These are phyloP conservation scores for Scaptomyza hsui DNA, from an alignment of 1,140 invertebrate species.

Conservation along the genomic window DNA sequence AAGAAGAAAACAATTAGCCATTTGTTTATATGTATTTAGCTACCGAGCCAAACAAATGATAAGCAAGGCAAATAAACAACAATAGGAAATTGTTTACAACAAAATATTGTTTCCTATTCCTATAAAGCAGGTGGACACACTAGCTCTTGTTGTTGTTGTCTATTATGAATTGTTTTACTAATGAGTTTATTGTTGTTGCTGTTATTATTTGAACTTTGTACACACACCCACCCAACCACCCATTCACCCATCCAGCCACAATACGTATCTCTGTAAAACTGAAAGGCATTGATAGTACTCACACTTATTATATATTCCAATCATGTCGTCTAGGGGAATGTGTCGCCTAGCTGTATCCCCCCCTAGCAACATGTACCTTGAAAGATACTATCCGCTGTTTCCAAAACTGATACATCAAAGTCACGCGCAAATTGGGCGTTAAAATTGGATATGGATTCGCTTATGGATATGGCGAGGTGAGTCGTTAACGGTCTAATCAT, in stretches of 20 bases:
- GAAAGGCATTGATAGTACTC: conserved; percentile 4
- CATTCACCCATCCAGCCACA: conserved; percentile 15
- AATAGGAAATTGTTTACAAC: conserved; percentile 65
- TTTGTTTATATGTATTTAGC: conserved; percentile 53
- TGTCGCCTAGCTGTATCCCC: neutral
- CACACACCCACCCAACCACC: conserved; percentile 18
- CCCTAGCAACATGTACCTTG: neutral
- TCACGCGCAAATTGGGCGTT: conserved; percentile 38
- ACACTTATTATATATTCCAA: conserved; percentile 51
- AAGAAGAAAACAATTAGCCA: conserved; percentile 60
- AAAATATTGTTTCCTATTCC: conserved; percentile 50
- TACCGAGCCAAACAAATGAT: conserved; percentile 48
- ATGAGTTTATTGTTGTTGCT: conserved; percentile 57
- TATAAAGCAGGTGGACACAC: conserved; percentile 7
- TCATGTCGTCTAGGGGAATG: conserved; percentile 26
- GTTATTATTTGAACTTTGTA: conserved; percentile 9
- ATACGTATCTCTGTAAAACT: conserved; percentile 5
- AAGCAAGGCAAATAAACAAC: conserved; percentile 67
- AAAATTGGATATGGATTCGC: conserved; percentile 31
- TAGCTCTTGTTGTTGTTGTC: conserved; percentile 10
- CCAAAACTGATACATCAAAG: conserved; percentile 27
- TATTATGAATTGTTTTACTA: conserved; percentile 47
- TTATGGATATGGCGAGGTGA: conserved; percentile 11
- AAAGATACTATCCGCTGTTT: neutral
- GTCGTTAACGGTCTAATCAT: conserved; percentile 9